Conservation (phyloP, 2,797 vertebrate species). For the Brachymystax lenok region DNA sequence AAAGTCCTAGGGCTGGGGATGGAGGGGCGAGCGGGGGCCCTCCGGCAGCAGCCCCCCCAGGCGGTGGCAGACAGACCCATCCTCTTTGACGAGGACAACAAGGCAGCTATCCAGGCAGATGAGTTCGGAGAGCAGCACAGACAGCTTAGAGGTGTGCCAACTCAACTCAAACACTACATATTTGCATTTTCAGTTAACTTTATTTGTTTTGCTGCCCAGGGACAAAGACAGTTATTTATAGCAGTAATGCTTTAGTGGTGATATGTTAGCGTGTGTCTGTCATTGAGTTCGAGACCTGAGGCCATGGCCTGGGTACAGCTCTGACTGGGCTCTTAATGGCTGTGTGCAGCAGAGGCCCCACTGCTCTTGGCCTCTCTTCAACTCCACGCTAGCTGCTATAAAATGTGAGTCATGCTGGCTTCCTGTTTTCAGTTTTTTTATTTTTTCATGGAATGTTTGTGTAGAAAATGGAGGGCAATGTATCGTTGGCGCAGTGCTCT, state of each 20-base stretch:
- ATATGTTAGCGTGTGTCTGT: not conserved
- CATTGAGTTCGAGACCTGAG: too few relatives aligned
- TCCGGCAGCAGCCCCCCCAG: slow-evolving; percentile 56
- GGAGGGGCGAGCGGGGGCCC: slow-evolving; percentile 45
- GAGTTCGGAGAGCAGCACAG: slow-evolving; percentile 77
- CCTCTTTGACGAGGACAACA: slow-evolving; percentile 77
- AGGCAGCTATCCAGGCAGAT: slow-evolving; percentile 72
- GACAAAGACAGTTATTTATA: not conserved
- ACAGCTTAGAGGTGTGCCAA: slow-evolving; percentile 43
- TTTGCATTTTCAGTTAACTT: not conserved
- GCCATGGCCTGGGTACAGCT: too few relatives aligned
- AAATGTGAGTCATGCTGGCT: slow-evolving; percentile 1
- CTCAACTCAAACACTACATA: not conserved
- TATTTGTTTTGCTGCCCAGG: not conserved
- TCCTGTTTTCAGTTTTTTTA: not conserved
- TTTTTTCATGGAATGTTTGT: slow-evolving; percentile 11
- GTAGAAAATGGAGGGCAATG: slow-evolving; percentile 5
- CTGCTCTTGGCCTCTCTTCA: slow-evolving; percentile 39
- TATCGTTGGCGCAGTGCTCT: not conserved
- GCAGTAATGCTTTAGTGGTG: not conserved
- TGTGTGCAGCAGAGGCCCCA: not conserved
- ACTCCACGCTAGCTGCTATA: not conserved
- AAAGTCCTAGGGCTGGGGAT: slow-evolving; percentile 17
- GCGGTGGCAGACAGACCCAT: slow-evolving; percentile 61
- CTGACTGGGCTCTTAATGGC: not conserved